Percentiles rank a stretch among this genome's conserved stretches.
These are phyloP conservation scores for Bradypodion pumilum DNA, from an alignment of 2,797 vertebrate genomes.

Conservation along the genomic window DNA sequence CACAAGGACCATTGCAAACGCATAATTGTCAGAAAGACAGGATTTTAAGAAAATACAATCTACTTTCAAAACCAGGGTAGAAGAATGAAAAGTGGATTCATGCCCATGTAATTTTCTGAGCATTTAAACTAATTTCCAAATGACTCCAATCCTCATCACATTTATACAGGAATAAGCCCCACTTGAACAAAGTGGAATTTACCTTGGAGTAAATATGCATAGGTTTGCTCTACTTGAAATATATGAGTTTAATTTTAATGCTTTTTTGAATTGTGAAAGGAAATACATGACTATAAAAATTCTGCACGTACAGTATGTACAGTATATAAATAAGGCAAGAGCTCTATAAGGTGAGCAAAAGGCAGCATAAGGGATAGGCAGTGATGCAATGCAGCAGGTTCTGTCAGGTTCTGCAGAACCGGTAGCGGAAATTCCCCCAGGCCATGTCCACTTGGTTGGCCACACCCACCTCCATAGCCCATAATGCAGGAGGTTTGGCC, in stretches of 20 bases:
- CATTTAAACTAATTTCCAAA: neutral
- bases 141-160: neutral
- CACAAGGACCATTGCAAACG: neutral
- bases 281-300: neutral
- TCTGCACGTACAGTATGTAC: neutral
- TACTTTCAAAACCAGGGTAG: neutral
- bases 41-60: too few relatives aligned
- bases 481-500: too few relatives aligned
- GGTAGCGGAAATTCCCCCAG: too few relatives aligned
- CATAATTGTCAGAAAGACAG: neutral
- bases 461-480: too few relatives aligned
- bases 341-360: neutral
- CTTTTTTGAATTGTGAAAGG: neutral
- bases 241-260: neutral
- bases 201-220: neutral
- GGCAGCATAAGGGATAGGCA: too few relatives aligned
- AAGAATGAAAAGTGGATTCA: neutral
- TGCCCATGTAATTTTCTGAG: neutral
- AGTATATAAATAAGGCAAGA: slow-evolving; percentile 6
- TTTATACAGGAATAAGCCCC: neutral
- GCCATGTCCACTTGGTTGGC: too few relatives aligned
- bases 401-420: too few relatives aligned
- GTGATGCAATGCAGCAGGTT: too few relatives aligned
- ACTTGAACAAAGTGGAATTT: neutral
- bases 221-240: neutral